Percentiles rank a stretch among this genome's conserved stretches.
Evolutionary conservation across 2,888 invertebrate species (phyloP).

Genomic region (Pherbina coryleti): DNA sequence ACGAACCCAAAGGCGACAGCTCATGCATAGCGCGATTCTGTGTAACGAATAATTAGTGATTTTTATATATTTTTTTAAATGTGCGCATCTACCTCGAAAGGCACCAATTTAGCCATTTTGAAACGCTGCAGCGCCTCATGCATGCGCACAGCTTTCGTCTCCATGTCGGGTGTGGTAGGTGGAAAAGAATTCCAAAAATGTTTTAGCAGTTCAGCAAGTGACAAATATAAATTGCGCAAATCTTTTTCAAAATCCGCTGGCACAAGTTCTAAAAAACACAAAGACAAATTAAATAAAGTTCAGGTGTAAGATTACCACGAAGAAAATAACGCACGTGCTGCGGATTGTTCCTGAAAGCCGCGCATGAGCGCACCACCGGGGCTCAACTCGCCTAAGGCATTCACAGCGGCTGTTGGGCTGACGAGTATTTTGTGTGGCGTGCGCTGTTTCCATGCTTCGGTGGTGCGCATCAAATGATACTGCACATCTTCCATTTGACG

Average conservation of each 20-base stretch:
- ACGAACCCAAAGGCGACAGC: conserved; percentile 83
- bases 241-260: conserved; percentile 87
- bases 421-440: conserved; percentile 76
- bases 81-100: conserved; percentile 78
- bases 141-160: conserved; percentile 87
- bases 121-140: conserved; percentile 90
- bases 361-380: conserved; percentile 94
- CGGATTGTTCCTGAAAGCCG: conserved; percentile 83
- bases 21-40: conserved; percentile 87
- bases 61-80: background rate
- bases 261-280: conserved; percentile 78
- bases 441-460: conserved; percentile 74
- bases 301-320: conserved; percentile 2
- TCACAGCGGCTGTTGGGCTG: conserved; percentile 83
- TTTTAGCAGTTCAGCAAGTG: conserved; percentile 87
- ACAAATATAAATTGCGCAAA: conserved; percentile 85
- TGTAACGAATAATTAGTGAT: conserved; percentile 19
- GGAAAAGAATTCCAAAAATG: conserved; percentile 98
- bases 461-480: conserved; percentile 66
- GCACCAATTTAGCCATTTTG: conserved; percentile 86
- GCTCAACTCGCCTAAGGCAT: conserved; percentile 88
- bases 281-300: background rate
- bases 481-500: conserved; percentile 68
- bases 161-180: conserved; percentile 79
- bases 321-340: conserved; percentile 75